Conservation (phyloP, 2,113 vertebrate genomes). For the Danio rerio region DNA sequence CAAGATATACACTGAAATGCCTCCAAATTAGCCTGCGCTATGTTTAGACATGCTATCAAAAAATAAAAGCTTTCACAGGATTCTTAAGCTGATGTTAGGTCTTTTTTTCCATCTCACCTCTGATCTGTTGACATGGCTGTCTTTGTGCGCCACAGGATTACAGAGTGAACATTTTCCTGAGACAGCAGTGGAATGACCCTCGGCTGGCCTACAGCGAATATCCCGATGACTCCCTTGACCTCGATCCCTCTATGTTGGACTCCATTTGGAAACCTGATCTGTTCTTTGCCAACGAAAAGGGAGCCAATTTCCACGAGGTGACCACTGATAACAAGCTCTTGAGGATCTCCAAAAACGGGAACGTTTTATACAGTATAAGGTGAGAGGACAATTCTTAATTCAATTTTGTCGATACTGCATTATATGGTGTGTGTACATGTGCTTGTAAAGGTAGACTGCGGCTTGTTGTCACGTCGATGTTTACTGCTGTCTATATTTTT, state of each 20-base stretch:
- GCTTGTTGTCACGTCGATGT: not conserved
- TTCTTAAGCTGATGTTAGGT: not conserved
- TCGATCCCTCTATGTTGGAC: constrained; percentile 98
- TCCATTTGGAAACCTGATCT: constrained; percentile 99
- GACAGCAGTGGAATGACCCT: constrained; percentile 98
- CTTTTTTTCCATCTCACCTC: not conserved
- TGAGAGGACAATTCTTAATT: constrained; percentile 61
- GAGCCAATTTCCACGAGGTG: constrained; percentile 97
- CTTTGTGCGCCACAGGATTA: constrained; percentile 83
- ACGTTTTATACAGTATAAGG: constrained; percentile 98
- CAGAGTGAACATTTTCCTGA: constrained; percentile 95
- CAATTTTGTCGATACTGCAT: not conserved
- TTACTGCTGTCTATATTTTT: not conserved
- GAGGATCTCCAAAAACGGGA: constrained; percentile 93
- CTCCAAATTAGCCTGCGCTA: not conserved
- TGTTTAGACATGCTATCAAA: not conserved
- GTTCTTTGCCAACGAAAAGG: constrained; percentile 99
- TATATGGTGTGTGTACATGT: not conserved
- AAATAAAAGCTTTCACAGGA: not conserved
- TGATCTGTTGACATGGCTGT: constrained; percentile 32
- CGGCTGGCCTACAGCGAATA: constrained; percentile 96
- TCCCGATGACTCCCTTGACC: constrained; percentile 93
- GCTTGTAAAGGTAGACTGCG: not conserved
- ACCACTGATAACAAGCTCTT: constrained; percentile 98
- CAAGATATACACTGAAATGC: constrained; percentile 16